Evolutionary conservation across 2,113 vertebrate genomes (phyloP), one percentile per base, ranked within the genome.

Genomic region (Panurus biarmicus): DNA sequence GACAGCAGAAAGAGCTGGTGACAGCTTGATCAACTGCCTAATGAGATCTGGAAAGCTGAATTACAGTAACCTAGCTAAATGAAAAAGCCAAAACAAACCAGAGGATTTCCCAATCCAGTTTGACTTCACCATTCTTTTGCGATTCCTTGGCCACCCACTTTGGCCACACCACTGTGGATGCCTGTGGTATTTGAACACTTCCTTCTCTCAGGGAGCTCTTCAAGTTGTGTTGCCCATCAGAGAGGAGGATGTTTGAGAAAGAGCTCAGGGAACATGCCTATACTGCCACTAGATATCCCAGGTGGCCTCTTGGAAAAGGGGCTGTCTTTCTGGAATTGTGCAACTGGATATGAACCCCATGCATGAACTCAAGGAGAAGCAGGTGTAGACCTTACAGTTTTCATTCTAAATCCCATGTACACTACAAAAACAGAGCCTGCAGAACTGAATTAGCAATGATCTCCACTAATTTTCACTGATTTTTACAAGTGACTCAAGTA

Each of bases 1-100:
- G 75, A 76, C 54, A 56, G 54, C 61, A 92, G 70, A 74, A 87
- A 86, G 35, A 84, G 60, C 45, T 77, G 76, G 56, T 74, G 64
- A 53, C 79, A 79, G 45, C 54, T 76, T 90, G 74, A 92, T 79
- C 93, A 89, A 53, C 56, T 62, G 38, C 64, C 47, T 81, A 62
- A 84, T 54, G 69, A 90, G 61, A 77, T 83, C 42, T 7, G 12
- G 64, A 92, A 92, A 86, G 58, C 38, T 45, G 56, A 90, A 76
- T 86, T 84, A 80, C 76, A 89, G 69, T 45, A 84, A 80, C 60
- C 44, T 5, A 56, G 44, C 54, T 85, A 61, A 90, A 73, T 1
- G 19, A 69, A 36, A 70, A 80, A 88, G 57, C 38, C 72, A 85
- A 90, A 88, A 60, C 54, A 76, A 88, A 73, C 38, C 56, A 51